A percentile compares a stretch with the other conserved stretches of the same genome.
Evolutionary conservation across 2,888 invertebrate genomes (phyloP).

Genomic region (Hyles lineata): DNA sequence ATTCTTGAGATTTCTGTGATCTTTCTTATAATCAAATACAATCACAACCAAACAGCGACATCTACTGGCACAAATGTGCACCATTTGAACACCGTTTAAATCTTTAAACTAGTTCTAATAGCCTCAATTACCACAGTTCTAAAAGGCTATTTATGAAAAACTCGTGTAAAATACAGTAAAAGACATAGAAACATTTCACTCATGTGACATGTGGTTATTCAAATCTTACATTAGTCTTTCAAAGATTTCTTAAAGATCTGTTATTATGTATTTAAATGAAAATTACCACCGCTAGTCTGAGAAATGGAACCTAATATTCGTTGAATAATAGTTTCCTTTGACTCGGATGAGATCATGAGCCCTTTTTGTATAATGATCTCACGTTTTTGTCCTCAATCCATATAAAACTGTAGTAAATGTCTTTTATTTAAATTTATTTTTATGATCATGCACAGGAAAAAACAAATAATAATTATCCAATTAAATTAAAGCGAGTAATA

Average conservation of each 20-base stretch:
- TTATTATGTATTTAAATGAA: not conserved
- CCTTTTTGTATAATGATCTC: constrained; percentile 45
- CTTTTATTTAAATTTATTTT: not conserved
- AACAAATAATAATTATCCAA: not conserved
- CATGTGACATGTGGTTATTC: too few relatives aligned
- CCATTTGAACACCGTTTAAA: not conserved
- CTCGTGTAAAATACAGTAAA: not conserved
- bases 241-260: not conserved
- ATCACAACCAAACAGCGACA: not conserved
- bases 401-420: not conserved
- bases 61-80: not conserved
- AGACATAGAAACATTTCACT: not conserved
- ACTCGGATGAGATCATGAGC: constrained; percentile 31
- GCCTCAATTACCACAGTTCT: not conserved
- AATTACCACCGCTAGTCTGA: not conserved
- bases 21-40: too few relatives aligned
- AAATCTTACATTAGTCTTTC: constrained; percentile 8
- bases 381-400: constrained; percentile 31
- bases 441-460: not conserved
- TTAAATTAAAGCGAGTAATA: not conserved
- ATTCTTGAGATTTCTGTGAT: not conserved
- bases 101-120: not conserved
- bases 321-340: not conserved
- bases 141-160: not conserved
- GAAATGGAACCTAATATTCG: constrained; percentile 6